Percentiles rank a stretch among this genome's conserved stretches.
Conservation (phyloP, 2,888 invertebrate genomes). For the Panzeria rudis region DNA sequence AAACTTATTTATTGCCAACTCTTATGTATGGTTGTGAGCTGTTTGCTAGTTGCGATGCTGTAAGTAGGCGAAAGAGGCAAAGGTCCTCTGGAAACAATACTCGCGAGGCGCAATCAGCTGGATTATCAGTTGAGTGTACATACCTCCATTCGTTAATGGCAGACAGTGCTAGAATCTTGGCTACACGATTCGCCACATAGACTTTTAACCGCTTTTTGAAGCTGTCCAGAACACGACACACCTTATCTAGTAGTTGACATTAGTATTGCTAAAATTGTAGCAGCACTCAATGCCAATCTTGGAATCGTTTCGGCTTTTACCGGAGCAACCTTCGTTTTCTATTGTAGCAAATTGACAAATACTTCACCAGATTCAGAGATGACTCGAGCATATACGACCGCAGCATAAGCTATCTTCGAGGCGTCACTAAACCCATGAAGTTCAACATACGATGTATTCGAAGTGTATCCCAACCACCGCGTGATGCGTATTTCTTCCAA, state of each 20-base stretch:
- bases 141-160: conserved; percentile 3
- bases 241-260: conserved; percentile 19
- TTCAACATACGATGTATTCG: conserved; percentile 33
- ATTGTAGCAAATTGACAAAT: conserved; percentile 22
- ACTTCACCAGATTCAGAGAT: conserved; percentile 13
- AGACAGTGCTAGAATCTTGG: neutral
- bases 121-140: conserved; percentile 12
- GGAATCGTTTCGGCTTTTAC: conserved; percentile 23
- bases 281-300: no score
- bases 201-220: conserved; percentile 20
- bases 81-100: neutral
- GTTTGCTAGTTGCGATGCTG: no score
- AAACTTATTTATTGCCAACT: no score
- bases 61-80: no score
- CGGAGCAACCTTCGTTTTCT: conserved; percentile 40
- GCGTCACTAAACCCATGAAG: no score
- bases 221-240: conserved; percentile 38
- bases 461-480: conserved; percentile 30
- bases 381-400: conserved; percentile 59
- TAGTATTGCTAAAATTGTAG: no score
- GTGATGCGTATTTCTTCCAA: conserved; percentile 57
- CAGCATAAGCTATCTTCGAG: no score
- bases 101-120: conserved; percentile 10
- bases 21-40: no score
- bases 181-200: conserved; percentile 20